Base-by-base conservation (phyloP, 2,888 invertebrate species). In the Ichneumon xanthorius region DNA sequence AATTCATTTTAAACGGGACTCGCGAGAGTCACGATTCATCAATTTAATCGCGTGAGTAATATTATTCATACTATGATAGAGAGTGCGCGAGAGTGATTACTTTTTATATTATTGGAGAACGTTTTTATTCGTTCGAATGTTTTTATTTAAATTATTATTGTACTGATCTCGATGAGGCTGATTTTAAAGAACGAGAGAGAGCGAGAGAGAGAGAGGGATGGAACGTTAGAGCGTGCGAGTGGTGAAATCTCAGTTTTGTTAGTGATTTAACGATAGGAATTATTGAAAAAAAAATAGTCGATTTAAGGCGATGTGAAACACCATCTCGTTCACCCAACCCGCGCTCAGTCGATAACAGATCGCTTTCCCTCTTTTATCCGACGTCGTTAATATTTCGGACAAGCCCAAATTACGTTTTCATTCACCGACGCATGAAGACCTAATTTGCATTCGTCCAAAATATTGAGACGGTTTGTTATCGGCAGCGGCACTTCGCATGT, bases 81-180 rank as follows among this genome's bases (percentile, higher is more conserved):
- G 77, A 53, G 61, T 85, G 75, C 65, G 72, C 76, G 58, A 81
- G 77, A 76, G 72, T 85, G 73, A 83, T 84, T 65, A 63, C 83
- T 80, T 79, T 63, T 77, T 80, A 73, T 80, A 83, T 72, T 71
- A 45, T 76, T 55, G 63, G 67, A 26, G 48, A 26, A 22, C 58
- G 58, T 55, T 82, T 55, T 82, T 70, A 19, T 73, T 68, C 70
- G 37, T 73, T 53, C 65, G 65, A 73, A 53, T 79, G 37, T 78
- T 65, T 82, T 76, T 79, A 81, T 77, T 85, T 87, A 87, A 87
- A 58, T 58, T 58, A 87, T 87, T 85, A 87, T 87, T 87, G 76
- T 79, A 83, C 65, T 87, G 87, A 85, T 87, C 85, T 87, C 83
- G 78, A 85, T 71, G 82, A 85, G 76, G 85, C 80, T 85, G 71